Evolutionary conservation across 2,797 vertebrate genomes (phyloP).

Genomic region (Centroberyx gerrardi): DNA sequence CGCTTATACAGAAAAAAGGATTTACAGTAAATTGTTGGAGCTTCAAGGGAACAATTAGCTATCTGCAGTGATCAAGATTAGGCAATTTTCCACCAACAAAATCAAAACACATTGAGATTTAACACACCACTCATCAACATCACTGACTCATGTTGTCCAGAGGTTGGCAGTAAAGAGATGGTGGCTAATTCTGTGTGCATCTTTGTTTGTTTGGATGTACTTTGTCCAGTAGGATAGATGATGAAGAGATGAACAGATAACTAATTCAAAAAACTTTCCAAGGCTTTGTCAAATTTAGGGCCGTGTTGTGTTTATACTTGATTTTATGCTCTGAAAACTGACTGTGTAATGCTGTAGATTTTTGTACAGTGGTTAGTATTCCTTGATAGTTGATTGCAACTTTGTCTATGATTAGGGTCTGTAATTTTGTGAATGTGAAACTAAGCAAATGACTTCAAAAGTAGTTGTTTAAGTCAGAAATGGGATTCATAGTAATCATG

Average conservation of each 20-base stretch:
- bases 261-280: slow-evolving; percentile 7
- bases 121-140: slow-evolving; percentile 25
- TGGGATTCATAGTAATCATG: not conserved
- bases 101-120: not conserved
- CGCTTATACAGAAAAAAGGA: too few relatives aligned
- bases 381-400: slow-evolving; percentile 8
- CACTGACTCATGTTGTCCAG: slow-evolving; percentile 45
- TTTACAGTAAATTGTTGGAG: too few relatives aligned
- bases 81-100: slow-evolving; percentile 1
- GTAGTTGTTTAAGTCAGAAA: not conserved
- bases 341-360: slow-evolving; percentile 3
- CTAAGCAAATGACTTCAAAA: not conserved
- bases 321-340: too few relatives aligned
- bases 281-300: too few relatives aligned
- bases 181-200: slow-evolving; percentile 49
- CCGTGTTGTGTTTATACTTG: too few relatives aligned
- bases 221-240: not conserved
- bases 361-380: not conserved
- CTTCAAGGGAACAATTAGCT: too few relatives aligned
- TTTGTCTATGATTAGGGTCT: slow-evolving; percentile 4
- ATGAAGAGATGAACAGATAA: slow-evolving; percentile 4
- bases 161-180: slow-evolving; percentile 21
- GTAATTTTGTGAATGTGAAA: slow-evolving; percentile 1
- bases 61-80: not conserved
- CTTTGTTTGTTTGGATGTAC: slow-evolving; percentile 38